Evolutionary conservation across 2,113 vertebrate genomes (phyloP), one percentile per base, ranked within the genome.

Genomic region (Alaudala cheleensis): DNA sequence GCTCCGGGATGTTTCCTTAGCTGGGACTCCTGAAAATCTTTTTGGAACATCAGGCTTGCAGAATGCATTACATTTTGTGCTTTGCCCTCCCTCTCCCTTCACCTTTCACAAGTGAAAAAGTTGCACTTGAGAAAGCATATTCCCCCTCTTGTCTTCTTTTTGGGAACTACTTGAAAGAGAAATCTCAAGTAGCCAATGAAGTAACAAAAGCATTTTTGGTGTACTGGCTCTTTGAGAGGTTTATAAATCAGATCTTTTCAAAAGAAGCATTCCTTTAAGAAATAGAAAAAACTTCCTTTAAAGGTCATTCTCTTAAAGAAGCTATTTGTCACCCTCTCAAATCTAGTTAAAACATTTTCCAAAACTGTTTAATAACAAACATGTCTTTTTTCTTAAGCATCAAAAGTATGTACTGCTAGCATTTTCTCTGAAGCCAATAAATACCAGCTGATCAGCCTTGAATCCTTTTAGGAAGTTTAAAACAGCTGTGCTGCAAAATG

Each of bases 401-500:
- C 83, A 81, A 64, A 94, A 93, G 67, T 58, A 77, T 91, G 53
- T 86, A 81, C 56, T 61, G 40, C 67, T 91, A 58, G 37, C 58
- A 61, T 64, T 73, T 56, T 40, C 76, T 92, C 92, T 74, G 73
- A 94, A 87, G 72, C 51, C 92, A 94, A 58, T 89, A 96, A 95
- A 95, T 93, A 90, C 70, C 92, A 94, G 93, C 82, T 92, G 93
- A 96, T 95, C 81, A 89, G 81, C 28, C 73, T 90, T 2, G 49
- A 93, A 93, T 89, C 73, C 26, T 74, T 96, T 90, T 54, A 95
- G 95, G 69, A 94, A 94, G 91, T 93, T 87, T 88, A 66, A 94
- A 92, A 89, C 91, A 95, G 70, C 87, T 97, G 93, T 74, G 76
- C 71, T 94, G 67, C 93, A 96, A 44, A 92, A 95, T 61, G 88